Base-by-base conservation (phyloP, 2,888 invertebrate genomes). In the Leptinotarsa juncta region DNA sequence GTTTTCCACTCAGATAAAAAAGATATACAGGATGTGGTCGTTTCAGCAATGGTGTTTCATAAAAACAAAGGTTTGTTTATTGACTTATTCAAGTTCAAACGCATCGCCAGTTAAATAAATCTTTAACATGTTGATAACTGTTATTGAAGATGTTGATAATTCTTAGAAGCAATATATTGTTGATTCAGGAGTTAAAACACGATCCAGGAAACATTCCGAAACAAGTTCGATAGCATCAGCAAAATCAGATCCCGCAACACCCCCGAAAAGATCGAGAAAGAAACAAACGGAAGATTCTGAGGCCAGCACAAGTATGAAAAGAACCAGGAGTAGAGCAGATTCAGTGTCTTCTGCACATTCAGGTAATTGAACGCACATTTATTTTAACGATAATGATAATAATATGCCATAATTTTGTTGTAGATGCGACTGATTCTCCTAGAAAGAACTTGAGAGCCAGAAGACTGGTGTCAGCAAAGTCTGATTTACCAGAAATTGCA, bases 281-380 rank as follows among this genome's bases (percentile, higher is more conserved):
- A 75, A 73, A 71, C 65, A 74, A n/a, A n/a, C 51, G 1, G 73
- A 70, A 3, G 69, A 53, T 0, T 48, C 51, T 15, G 65, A 48
- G 3, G 70, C 23, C 15, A 67, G 66, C 20, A 60, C 67, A 42
- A 53, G 51, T 4, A 78, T 71, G 4, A 76, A 76, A 60, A 76
- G 69, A 67, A 78, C 72, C 4, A 69, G 75, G 67, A 78, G 77
- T 57, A 78, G 81, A 70, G 65, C 78, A 14, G 75, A 67, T n/a
- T 81, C 82, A 2, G 72, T 79, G 16, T 81, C 82, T 32, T 81
- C 83, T 3, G 69, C 71, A 23, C 78, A 79, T 67, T 82, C 83
- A 20, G 80, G 77, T 78, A 76, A 65, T 12, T 42, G 42, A 42
- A 42, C 42, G 10, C 42, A 42, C 42, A 10, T 42, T 12, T 10